A percentile compares a stretch with the other conserved stretches of the same genome.
Evolutionary conservation across 1,140 invertebrate species (phyloP).

Genomic region (Cheumatopsyche charites): DNA sequence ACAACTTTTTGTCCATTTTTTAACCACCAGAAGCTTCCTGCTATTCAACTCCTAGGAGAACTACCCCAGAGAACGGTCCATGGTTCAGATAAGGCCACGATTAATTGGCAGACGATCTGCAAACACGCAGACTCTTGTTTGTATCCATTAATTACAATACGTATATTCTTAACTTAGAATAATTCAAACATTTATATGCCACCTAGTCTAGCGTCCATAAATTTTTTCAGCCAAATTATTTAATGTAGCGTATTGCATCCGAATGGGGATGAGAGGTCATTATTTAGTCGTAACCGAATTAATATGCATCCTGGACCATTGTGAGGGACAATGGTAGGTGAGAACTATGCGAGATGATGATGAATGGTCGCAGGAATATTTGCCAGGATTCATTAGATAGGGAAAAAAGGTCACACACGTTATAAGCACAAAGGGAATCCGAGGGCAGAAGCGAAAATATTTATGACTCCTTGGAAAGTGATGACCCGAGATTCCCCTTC

Average conservation of each 20-base stretch:
- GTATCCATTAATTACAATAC: not conserved
- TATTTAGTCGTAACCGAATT: constrained; percentile 35
- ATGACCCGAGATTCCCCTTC: not conserved
- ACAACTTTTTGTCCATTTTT: constrained; percentile 15
- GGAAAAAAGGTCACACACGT: constrained; percentile 23
- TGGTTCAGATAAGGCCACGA: constrained; percentile 15
- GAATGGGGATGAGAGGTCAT: constrained; percentile 18
- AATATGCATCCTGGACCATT: constrained; percentile 32
- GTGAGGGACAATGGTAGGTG: constrained; percentile 20
- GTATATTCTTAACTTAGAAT: too few species aligned
- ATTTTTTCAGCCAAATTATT: constrained; percentile 30
- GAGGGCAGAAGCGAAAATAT: constrained; percentile 26
- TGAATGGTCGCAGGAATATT: not conserved
- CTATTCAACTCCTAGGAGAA: constrained; percentile 38
- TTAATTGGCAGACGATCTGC: constrained; percentile 28
- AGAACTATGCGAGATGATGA: constrained; percentile 8
- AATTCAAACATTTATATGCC: constrained; percentile 18
- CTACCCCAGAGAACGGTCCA: not conserved
- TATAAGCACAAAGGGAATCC: constrained; percentile 11
- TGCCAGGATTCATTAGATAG: constrained; percentile 26
- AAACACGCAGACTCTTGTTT: too few species aligned
- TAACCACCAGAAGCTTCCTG: constrained; percentile 33
- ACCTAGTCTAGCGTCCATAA: not conserved
- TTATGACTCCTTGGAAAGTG: constrained; percentile 22
- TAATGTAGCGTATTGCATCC: constrained; percentile 28